phyloP scores from a whole-genome alignment of 2,888 invertebrate genomes.

The Pristionchus fissidentatus region DNA sequence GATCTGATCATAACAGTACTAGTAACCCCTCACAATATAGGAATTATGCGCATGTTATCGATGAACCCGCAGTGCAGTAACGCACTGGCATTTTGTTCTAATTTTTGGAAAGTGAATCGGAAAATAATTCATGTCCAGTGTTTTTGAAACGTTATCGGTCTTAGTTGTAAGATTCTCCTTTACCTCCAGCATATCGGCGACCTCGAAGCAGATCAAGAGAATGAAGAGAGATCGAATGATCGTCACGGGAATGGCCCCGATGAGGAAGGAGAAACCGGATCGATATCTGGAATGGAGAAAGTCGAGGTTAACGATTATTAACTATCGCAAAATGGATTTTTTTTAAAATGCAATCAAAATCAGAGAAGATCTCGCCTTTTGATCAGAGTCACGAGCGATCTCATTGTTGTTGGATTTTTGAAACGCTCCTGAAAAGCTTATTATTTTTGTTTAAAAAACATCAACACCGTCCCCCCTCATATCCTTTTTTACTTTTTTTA shows the following conservation, averaged over 20 bases:
- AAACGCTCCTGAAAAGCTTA: not conserved
- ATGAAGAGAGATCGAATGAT: conserved; percentile 71
- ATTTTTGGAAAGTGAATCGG: too few species aligned
- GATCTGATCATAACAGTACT: not conserved
- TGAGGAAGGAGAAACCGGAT: conserved; percentile 44
- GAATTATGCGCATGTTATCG: too few species aligned
- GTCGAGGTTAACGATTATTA: too few species aligned
- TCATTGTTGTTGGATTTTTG: conserved; percentile 12
- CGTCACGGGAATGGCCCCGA: conserved; percentile 69
- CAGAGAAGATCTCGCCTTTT: not conserved
- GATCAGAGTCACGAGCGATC: not conserved
- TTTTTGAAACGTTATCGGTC: too few species aligned
- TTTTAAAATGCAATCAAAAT: not conserved
- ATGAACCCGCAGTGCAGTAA: too few species aligned
- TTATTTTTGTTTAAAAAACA: not conserved
- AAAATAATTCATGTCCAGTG: too few species aligned
- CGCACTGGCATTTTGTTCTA: too few species aligned
- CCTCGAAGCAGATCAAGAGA: conserved; percentile 72
- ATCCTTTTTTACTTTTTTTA: too few species aligned
- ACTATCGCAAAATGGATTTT: not conserved
- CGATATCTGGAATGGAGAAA: conserved; percentile 33
- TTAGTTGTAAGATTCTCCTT: not conserved
- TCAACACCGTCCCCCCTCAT: too few species aligned
- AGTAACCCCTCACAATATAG: too few species aligned
- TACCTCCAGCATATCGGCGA: conserved; percentile 71